phyloP scores from a whole-genome alignment of 92 coral and sea anemone species.

The Actinostola sp. region DNA sequence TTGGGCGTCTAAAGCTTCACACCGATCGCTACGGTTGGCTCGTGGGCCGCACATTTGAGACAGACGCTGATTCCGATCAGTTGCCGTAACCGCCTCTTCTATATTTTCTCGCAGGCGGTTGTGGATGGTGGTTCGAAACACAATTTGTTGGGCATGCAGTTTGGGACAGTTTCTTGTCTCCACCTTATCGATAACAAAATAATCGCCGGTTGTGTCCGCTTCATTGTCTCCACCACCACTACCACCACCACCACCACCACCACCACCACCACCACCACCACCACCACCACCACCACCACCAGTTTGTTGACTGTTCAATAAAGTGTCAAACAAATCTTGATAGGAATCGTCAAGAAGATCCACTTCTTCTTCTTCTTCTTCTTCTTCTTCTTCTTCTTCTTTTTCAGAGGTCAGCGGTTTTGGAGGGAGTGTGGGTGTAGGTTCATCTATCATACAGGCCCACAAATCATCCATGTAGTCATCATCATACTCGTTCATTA shows the following conservation, averaged over 20 bases:
- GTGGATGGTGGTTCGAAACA: background rate
- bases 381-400: too few species aligned
- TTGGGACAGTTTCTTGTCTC: background rate
- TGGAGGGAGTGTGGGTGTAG: too few species aligned
- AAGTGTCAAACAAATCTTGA: background rate
- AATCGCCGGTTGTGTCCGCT: too few species aligned
- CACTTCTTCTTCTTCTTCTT: background rate
- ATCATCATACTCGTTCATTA: too few species aligned
- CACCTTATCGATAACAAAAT: background rate
- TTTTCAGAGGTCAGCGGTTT: too few species aligned
- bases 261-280: too few species aligned
- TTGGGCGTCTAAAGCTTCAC: background rate
- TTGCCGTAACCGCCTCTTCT: background rate
- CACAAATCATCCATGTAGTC: too few species aligned
- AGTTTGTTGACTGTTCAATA: background rate
- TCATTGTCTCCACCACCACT: background rate
- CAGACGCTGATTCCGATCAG: background rate
- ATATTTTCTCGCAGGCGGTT: background rate
- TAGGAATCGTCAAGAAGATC: background rate
- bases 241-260: too few species aligned
- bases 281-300: background rate
- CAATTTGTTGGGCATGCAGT: background rate
- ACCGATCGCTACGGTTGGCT: background rate
- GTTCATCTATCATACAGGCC: too few species aligned
- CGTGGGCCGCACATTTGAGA: background rate